Conservation (phyloP, 1,140 invertebrate genomes). For the Subanguina moxae region DNA sequence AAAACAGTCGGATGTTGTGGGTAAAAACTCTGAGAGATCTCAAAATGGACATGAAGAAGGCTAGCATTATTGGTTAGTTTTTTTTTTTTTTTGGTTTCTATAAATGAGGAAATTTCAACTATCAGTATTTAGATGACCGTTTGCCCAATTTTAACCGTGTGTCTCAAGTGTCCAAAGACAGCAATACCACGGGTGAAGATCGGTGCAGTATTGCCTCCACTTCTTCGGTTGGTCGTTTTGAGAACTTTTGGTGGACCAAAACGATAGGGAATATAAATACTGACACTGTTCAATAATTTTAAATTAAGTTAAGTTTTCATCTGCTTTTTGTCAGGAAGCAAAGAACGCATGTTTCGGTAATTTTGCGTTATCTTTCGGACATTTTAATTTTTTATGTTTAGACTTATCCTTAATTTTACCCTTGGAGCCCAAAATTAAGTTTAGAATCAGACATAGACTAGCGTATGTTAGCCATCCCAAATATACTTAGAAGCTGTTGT, state of each 20-base stretch:
- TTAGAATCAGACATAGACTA: too few relatives aligned
- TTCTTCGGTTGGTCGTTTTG: constrained; percentile 8
- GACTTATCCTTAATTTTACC: too few relatives aligned
- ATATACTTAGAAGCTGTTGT: too few relatives aligned
- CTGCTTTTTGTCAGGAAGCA: too few relatives aligned
- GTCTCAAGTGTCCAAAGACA: constrained; percentile 8
- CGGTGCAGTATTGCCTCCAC: constrained; percentile 6
- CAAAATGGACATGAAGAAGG: constrained; percentile 26
- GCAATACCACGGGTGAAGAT: background rate
- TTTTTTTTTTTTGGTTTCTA: background rate
- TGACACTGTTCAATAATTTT: too few relatives aligned
- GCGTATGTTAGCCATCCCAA: too few relatives aligned
- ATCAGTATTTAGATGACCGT: background rate
- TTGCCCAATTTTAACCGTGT: constrained; percentile 2
- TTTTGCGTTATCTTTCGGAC: too few relatives aligned
- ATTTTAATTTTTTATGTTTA: too few relatives aligned
- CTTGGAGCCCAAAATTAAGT: too few relatives aligned
- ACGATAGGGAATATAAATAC: too few relatives aligned
- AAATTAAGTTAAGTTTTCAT: too few relatives aligned
- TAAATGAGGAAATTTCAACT: background rate
- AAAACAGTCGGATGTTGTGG: constrained; percentile 46
- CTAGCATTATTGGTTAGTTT: constrained; percentile 12
- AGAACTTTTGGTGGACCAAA: background rate
- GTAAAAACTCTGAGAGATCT: constrained; percentile 52
- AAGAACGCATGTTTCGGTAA: too few relatives aligned